Evolutionary conservation across 2,113 vertebrate species (phyloP), one percentile per base, ranked within the genome.

Genomic region (Delphinus delphis): DNA sequence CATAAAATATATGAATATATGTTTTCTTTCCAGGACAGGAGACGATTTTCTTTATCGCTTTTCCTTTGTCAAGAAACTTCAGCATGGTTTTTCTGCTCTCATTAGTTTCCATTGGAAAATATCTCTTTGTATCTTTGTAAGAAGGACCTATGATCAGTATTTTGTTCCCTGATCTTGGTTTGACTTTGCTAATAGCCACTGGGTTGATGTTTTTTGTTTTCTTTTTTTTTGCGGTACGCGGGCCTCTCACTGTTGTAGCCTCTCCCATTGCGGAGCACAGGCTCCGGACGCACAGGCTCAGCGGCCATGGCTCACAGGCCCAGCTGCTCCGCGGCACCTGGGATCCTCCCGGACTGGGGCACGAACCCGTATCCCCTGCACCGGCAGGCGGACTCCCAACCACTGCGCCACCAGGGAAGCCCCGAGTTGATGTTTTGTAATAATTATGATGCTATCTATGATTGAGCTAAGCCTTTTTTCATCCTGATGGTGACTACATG

Each of bases 81-180:
- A 81, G 60, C 2, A 44, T 1, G 36, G 12, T 41, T 76, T 65
- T 33, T 71, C 12, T 47, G 28, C 2, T 88, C 0, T 71, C 15
- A 31, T 28, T 47, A 71, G 36, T 76, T 6, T 92, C n/a, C 33
- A 38, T 18, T 86, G 55, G 36, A 89, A 89, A 62, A 62, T 8
- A 73, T 65, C 6, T 74, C 4, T 25, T 55, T 14, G 4, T 80
- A 2, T 73, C 67, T 77, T 90, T 93, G 55, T 18, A 36, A 91
- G 26, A 82, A 79, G 41, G 26, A 84, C 4, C 5, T n/a, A 1
- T 53, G 15, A 15, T 36, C 26, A 92, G 18, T 70, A 82, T 83
- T 17, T 2, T 74, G 8, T 94, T 85, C 84, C 4, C 15, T 89
- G 31, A 91, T 95, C 38, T 86, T 93, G 41, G 1, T 77, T 95